Base-by-base conservation (phyloP, 2,888 invertebrate species). In the Eupithecia vulgata region DNA sequence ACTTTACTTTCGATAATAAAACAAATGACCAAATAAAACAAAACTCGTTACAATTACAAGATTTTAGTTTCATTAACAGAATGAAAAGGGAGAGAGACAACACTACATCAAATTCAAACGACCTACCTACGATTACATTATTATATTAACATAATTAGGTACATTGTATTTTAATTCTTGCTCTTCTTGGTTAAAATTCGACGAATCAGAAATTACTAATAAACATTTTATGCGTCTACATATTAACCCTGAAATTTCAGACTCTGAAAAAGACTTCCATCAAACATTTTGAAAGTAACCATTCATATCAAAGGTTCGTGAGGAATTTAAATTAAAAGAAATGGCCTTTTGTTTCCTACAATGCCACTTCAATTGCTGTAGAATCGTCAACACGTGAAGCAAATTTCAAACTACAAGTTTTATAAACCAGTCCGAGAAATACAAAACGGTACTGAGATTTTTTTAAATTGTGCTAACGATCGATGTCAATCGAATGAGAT, bases 201-300 rank as follows among this genome's bases (percentile, higher is more conserved):
- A 69, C 57, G 65, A 71, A 71, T 68, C 62, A 65, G 68, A 74
- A 74, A 66, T 68, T 71, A 68, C 68, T 12, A 62, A 71, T 71
- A 68, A 75, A 77, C 71, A 75, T 76, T 76, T 71, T 77, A 76
- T 75, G 74, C 62, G 68, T 75, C 75, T 75, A 77, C 71, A 74
- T 69, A 52, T 42, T 84, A 89, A 90, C 89, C 89, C 89, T 90
- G 89, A 84, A 84, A 87, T 83, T 82, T 88, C 89, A 88, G 88
- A 89, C 88, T 88, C 88, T 87, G 82, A 81, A 82, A 83, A 71
- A 74, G 68, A 74, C 62, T 74, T 57, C 35, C 6, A 71, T 74
- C 61, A 62, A 67, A 62, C 45, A 62, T 67, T 67, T 69, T 52
- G 35, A 71, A 52, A 48, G 59, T 4, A 59, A 66, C 21, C 52